Percentiles rank a stretch among this genome's conserved stretches.
Evolutionary conservation across 2,113 vertebrate genomes (phyloP).

Genomic region (Pungitius pungitius): DNA sequence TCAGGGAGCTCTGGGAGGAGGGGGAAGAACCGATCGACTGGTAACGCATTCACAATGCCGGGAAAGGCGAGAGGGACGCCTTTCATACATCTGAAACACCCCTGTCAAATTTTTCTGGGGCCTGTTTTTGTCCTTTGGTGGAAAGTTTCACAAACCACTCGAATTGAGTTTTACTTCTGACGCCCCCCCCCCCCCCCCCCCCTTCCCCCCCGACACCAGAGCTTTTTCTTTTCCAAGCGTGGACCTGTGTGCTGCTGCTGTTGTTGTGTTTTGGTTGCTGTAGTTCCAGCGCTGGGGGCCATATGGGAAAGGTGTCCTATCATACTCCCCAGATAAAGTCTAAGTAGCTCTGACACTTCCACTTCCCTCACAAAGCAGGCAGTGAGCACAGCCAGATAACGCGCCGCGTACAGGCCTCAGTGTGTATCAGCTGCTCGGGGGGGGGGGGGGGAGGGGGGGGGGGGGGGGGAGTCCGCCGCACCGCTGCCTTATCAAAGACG

Average conservation of each 20-base stretch:
- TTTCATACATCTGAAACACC: slow-evolving; percentile 65
- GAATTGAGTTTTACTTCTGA: slow-evolving; percentile 35
- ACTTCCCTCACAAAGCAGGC: slow-evolving; percentile 75
- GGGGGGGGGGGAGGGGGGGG: too few species aligned
- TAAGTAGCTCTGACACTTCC: slow-evolving; percentile 72
- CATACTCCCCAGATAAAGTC: slow-evolving; percentile 71
- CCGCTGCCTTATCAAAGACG: slow-evolving; percentile 49
- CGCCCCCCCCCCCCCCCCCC: not conserved
- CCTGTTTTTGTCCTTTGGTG: slow-evolving; percentile 58
- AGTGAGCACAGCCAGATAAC: slow-evolving; percentile 67
- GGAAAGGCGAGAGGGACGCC: slow-evolving; percentile 68
- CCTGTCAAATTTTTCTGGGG: slow-evolving; percentile 51
- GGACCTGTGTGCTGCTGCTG: slow-evolving; percentile 40
- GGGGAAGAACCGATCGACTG: slow-evolving; percentile 73
- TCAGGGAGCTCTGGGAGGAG: slow-evolving; percentile 83
- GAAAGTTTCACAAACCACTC: slow-evolving; percentile 54
- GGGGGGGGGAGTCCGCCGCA: slow-evolving; percentile 3
- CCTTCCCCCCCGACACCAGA: not conserved
- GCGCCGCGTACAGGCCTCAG: slow-evolving; percentile 28
- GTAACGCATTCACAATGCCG: slow-evolving; percentile 78
- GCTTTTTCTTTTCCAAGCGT: slow-evolving; percentile 14
- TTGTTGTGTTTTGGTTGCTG: slow-evolving; percentile 45
- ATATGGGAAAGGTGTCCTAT: slow-evolving; percentile 65
- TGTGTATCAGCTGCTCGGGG: slow-evolving; percentile 40
- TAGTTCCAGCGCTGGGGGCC: slow-evolving; percentile 29